phyloP scores from a whole-genome alignment of 2,888 invertebrate genomes.

The Galeruca laticollis region DNA sequence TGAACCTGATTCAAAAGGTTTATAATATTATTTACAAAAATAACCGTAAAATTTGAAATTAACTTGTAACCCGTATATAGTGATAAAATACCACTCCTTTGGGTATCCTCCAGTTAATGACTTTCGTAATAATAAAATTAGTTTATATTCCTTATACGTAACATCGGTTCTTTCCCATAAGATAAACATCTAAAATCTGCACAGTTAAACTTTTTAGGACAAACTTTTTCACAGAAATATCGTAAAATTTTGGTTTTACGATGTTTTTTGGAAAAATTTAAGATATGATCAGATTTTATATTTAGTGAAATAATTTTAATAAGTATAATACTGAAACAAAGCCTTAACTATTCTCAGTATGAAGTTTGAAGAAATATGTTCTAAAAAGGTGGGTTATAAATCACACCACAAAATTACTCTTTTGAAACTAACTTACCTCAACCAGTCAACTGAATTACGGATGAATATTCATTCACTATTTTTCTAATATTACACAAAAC shows the following conservation, averaged over 20 bases:
- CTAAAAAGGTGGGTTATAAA: too few relatives aligned
- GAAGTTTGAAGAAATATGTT: too few relatives aligned
- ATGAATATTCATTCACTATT: too few relatives aligned
- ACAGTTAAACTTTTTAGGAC: slow-evolving; percentile 32
- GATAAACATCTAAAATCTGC: slow-evolving; percentile 42
- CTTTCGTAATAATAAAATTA: slow-evolving; percentile 41
- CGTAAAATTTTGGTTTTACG: slow-evolving; percentile 10
- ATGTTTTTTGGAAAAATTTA: background rate
- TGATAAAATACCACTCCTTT: slow-evolving; percentile 32
- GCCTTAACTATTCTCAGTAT: background rate
- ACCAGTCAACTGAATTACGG: too few relatives aligned
- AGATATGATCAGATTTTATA: background rate
- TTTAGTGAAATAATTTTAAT: background rate
- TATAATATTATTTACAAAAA: background rate
- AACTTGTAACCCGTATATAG: slow-evolving; percentile 6
- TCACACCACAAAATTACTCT: too few relatives aligned
- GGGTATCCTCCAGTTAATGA: slow-evolving; percentile 38
- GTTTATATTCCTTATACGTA: slow-evolving; percentile 39
- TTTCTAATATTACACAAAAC: too few relatives aligned
- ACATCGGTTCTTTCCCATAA: slow-evolving; percentile 28
- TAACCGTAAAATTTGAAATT: background rate
- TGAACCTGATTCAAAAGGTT: background rate
- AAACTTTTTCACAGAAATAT: slow-evolving; percentile 28
- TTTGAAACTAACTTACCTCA: too few relatives aligned
- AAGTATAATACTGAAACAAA: background rate